Percentiles rank a stretch among this genome's conserved stretches.
Conservation (phyloP, 2,797 vertebrate species). For the Coreius guichenoti region DNA sequence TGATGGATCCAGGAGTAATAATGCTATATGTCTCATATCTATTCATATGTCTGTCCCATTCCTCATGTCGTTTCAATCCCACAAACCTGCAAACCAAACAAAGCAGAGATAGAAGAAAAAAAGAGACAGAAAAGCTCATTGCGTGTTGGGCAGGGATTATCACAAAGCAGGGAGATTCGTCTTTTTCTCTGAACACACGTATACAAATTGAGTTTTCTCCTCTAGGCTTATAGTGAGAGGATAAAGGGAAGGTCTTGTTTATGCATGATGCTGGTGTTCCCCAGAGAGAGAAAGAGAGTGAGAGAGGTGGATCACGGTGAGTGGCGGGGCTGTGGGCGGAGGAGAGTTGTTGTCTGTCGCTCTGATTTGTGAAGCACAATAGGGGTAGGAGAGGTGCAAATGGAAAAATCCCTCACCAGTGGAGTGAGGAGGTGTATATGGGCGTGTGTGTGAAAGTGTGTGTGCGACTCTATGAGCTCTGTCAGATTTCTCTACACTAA, state of each 20-base stretch:
- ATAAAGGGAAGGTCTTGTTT: constrained; percentile 56
- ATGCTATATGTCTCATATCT: background rate
- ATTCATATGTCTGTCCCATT: background rate
- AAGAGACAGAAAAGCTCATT: constrained; percentile 23
- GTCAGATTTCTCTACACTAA: constrained; percentile 31
- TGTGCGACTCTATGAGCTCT: constrained; percentile 48
- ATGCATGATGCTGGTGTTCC: constrained; percentile 55
- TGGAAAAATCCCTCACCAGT: constrained; percentile 74
- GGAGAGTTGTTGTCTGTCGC: constrained; percentile 59
- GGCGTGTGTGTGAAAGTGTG: constrained; percentile 69
- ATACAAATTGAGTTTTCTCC: constrained; percentile 60
- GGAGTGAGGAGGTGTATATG: constrained; percentile 66
- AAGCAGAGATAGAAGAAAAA: constrained; percentile 9
- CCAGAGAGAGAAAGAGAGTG: constrained; percentile 38
- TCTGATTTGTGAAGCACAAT: constrained; percentile 59
- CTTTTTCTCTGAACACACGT: constrained; percentile 16
- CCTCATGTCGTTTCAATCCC: constrained; percentile 6
- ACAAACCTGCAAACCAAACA: constrained; percentile 14
- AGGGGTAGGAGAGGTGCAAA: constrained; percentile 75
- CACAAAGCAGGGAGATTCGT: constrained; percentile 27
- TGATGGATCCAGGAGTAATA: background rate
- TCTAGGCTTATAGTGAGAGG: constrained; percentile 26
- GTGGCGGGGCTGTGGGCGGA: constrained; percentile 43
- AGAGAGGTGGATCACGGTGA: constrained; percentile 32
- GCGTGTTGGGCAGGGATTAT: constrained; percentile 46